Percentiles rank a stretch among this genome's conserved stretches.
phyloP scores from a whole-genome alignment of 92 coral and sea anemone species.

The Porites lobata region DNA sequence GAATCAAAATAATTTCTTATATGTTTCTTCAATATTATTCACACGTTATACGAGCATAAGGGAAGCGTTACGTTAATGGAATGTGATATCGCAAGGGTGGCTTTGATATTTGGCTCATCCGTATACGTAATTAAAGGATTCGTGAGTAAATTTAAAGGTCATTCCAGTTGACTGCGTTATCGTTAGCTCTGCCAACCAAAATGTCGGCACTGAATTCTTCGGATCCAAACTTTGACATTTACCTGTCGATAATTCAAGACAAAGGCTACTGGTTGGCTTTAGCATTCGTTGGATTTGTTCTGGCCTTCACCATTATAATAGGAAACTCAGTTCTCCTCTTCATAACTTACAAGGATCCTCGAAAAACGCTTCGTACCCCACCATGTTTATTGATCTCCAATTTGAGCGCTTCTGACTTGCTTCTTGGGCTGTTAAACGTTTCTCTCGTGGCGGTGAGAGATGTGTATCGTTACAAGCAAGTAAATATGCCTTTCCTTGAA shows the following conservation, averaged over 20 bases:
- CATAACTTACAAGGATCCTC: constrained; percentile 35
- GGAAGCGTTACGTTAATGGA: too few relatives aligned
- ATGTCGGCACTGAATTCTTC: constrained; percentile 12
- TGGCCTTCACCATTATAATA: not conserved
- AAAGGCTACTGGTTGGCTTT: constrained; percentile 28
- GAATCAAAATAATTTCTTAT: too few relatives aligned
- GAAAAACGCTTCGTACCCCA: constrained; percentile 24
- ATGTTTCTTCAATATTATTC: too few relatives aligned
- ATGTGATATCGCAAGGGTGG: too few relatives aligned
- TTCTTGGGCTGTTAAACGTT: constrained; percentile 22
- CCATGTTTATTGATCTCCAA: constrained; percentile 34
- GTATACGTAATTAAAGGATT: too few relatives aligned
- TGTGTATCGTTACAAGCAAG: constrained; percentile 19
- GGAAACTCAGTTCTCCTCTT: constrained; percentile 39
- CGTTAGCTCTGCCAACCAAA: too few relatives aligned
- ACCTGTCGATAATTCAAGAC: constrained; percentile 14
- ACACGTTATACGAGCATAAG: too few relatives aligned
- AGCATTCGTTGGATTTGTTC: constrained; percentile 19
- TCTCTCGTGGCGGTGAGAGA: constrained; percentile 33
- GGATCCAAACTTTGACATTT: constrained; percentile 34
- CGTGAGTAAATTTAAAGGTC: too few relatives aligned
- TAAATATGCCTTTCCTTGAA: constrained; percentile 7
- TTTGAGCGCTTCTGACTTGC: constrained; percentile 41
- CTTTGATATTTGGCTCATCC: too few relatives aligned
- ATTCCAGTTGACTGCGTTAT: too few relatives aligned